Evolutionary conservation across 2,888 invertebrate species (phyloP).

Genomic region (Sympetrum striolatum): DNA sequence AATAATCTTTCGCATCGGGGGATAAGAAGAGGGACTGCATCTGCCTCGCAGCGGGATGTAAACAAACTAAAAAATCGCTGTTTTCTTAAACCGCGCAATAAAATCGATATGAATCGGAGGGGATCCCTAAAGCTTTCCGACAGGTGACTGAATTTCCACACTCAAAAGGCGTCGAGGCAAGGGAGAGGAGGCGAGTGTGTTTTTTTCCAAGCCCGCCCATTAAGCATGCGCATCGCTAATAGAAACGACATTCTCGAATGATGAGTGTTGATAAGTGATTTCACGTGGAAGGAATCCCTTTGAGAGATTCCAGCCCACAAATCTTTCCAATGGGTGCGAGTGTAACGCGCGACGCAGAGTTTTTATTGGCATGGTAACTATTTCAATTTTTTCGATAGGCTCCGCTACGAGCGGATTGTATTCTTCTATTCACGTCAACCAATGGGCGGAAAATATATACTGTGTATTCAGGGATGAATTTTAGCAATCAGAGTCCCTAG

Average conservation of each 20-base stretch:
- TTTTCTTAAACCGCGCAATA: not conserved
- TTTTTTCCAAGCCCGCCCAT: not conserved
- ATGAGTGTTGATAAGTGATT: slow-evolving; percentile 40
- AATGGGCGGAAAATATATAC: no score
- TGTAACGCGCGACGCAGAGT: not conserved
- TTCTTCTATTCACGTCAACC: not conserved
- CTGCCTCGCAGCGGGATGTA: not conserved
- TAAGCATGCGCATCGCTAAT: slow-evolving; percentile 39
- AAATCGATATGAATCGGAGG: no score
- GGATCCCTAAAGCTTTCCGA: not conserved
- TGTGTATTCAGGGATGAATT: no score
- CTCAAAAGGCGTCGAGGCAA: not conserved
- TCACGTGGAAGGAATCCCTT: slow-evolving; percentile 34
- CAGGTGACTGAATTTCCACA: not conserved
- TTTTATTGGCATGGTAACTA: not conserved
- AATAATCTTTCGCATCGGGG: not conserved
- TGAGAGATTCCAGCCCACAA: slow-evolving; percentile 1
- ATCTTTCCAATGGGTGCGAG: not conserved
- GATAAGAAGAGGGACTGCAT: not conserved
- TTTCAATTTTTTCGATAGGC: not conserved
- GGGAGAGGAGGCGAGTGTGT: not conserved
- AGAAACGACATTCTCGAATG: slow-evolving; percentile 30
- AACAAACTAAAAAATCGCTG: not conserved
- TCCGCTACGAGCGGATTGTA: not conserved
- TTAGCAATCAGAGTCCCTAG: no score